Conservation (phyloP, 2,888 invertebrate genomes). For the Bugulina stolonifera region DNA sequence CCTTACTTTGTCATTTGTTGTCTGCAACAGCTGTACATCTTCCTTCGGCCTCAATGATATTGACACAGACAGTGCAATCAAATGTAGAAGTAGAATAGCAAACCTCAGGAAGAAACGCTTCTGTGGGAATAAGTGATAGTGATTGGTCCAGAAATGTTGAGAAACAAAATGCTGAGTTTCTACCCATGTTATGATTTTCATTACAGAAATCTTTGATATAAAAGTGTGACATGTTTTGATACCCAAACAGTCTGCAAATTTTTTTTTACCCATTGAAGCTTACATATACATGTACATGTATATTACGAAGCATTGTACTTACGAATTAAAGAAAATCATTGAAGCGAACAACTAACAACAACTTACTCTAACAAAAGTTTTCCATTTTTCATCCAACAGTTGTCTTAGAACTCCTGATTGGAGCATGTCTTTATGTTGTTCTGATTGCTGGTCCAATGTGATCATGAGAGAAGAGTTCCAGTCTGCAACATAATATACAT, state of each 20-base stretch:
- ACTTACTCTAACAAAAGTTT: conserved; percentile 84
- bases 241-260: too few relatives aligned
- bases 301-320: too few relatives aligned
- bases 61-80: conserved; percentile 79
- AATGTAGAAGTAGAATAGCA: conserved; percentile 75
- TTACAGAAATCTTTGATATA: conserved; percentile 72
- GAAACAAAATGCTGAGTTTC: neutral
- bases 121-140: too few relatives aligned
- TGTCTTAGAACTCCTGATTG: conserved; percentile 96
- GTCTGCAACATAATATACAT: conserved; percentile 67
- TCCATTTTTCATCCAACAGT: conserved; percentile 97
- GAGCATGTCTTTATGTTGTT: conserved; percentile 96
- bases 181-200: neutral
- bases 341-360: too few relatives aligned
- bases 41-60: conserved; percentile 76
- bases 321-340: too few relatives aligned
- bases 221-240: too few relatives aligned
- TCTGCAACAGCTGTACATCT: neutral
- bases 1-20: conserved; percentile 12
- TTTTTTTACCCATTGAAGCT: too few relatives aligned
- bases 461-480: conserved; percentile 98
- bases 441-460: conserved; percentile 91
- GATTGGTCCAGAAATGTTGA: neutral
- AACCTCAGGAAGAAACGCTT: neutral
- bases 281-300: too few relatives aligned